Evolutionary conservation across 1,140 invertebrate genomes (phyloP), one percentile per base, ranked within the genome.

Genomic region (Caenorhabditis inopinata): DNA sequence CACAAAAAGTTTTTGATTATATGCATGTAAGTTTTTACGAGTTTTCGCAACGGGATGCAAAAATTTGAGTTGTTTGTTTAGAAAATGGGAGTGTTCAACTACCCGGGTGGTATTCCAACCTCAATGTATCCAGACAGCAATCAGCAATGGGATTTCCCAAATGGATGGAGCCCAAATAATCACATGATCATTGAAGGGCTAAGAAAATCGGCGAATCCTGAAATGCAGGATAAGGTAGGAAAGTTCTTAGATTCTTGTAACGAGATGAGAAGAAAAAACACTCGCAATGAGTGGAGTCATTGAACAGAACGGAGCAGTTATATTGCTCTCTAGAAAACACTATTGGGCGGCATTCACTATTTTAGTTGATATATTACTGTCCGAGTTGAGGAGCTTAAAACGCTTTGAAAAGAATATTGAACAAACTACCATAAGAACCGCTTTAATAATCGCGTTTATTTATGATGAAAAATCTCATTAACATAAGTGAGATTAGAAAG

Each of bases 71-170:
- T 42, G 42, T 25, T n/a, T 45, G 29, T 81, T 68, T 29, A 81
- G 80, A 90, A 90, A 21, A 90, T 92, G 51, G 91, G 83, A 38
- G 87, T 83, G 11, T 86, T 87, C 93, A 18, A 89, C 94, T 48
- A 84, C 58, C 46, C 58, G 4, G 93, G 93, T 12, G 94, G 94
- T 11, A 92, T 96, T 53, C 94, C 95, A 5, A 92, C 94, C 0
- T 93, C 93, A 0, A 89, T 94, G 14, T 91, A 92, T 80, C 93
- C 93, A 79, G 91, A 93, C 21, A 93, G 93, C 0, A 93, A 93
- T 4, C 94, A 96, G 88, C 95, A 96, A 87, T 96, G 95, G 95
- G 95, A 97, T 89, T 95, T 93, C 83, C 95, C 95, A 0, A 96
- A 96, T 87, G 94, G 93, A 0, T 96, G 95, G 95, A 93, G 94